phyloP scores from a whole-genome alignment of 1,140 invertebrate genomes.

The Bradynema listronoti region DNA sequence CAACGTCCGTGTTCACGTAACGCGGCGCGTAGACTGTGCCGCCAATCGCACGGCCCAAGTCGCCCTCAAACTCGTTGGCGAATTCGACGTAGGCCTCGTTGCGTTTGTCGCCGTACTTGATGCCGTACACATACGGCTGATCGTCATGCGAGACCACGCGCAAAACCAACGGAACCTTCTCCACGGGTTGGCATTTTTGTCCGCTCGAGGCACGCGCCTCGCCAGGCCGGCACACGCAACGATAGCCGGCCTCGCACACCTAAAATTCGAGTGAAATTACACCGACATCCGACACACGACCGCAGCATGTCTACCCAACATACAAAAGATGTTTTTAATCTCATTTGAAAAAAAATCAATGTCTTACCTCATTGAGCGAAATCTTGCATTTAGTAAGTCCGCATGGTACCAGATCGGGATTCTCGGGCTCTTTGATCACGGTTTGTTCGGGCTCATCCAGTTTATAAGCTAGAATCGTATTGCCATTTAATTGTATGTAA shows the following conservation, averaged over 20 bases:
- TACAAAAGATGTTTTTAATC: no score
- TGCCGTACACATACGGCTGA: conserved; percentile 54
- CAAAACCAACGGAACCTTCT: conserved; percentile 43
- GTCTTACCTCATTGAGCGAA: neutral
- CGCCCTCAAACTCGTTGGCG: conserved; percentile 46
- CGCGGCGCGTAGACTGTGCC: conserved; percentile 51
- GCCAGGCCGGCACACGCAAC: conserved; percentile 38
- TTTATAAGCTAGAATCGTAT: no score
- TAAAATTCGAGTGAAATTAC: neutral
- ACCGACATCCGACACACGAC: neutral
- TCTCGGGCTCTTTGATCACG: no score
- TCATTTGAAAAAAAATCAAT: no score
- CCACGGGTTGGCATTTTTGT: conserved; percentile 45
- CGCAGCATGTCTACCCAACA: no score
- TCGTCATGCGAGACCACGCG: conserved; percentile 41
- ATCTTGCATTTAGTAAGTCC: conserved; percentile 10
- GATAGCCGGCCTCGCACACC: conserved; percentile 4
- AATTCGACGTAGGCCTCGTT: conserved; percentile 50
- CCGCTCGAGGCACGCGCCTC: conserved; percentile 37
- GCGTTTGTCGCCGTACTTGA: conserved; percentile 46
- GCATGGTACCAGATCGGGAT: neutral
- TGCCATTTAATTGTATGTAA: no score
- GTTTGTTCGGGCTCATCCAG: no score
- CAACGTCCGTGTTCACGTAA: conserved; percentile 54
- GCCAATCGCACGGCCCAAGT: conserved; percentile 48